Evolutionary conservation across 2,113 vertebrate species (phyloP), one percentile per base, ranked within the genome.

Genomic region (Suricata suricatta): DNA sequence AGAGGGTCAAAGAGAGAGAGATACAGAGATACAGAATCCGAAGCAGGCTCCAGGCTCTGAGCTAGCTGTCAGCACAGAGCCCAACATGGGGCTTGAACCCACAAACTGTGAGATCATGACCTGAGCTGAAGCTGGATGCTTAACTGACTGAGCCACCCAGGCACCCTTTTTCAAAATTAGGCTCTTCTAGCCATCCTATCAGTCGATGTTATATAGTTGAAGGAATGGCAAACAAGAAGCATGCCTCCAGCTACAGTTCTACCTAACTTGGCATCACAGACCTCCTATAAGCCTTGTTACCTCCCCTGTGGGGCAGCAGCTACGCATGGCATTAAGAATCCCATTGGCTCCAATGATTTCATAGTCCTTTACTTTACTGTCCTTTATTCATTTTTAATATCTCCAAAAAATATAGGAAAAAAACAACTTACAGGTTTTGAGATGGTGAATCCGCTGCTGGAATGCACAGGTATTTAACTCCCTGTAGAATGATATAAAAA

Each of bases 381-480:
- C 41, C 27, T 60, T 66, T 38, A 33, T 31, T 44, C 31, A 74
- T 80, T 93, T 94, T 81, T 69, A 80, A 66, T 38, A 77, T 79
- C 27, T 47, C 17, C 27, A 92, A 82, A 60, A 77, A 86, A 89
- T 16, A 74, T 31, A 92, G n/a, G 7, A 16, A 35, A 35, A 60
- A 52, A 81, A 2, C 84, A 98, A 99, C 99, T 99, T 98, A 99
- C 99, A 99, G 98, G 98, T 99, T 99, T 98, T 99, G 99, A 3
- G 99, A 99, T 1, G 99, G 99, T 69, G 99, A 99, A 98, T 99
- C 99, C 54, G 99, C 99, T 90, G 99, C 99, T 85, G 99, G 98
- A 98, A 99, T 99, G 98, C 99, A 99, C 71, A 99, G 99, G 98
- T 99, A 99, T 98, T 99, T 99, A 99, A 99, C 98, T 98, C 99